Conservation (phyloP, 2,113 vertebrate genomes). For the Saiga tatarica region DNA sequence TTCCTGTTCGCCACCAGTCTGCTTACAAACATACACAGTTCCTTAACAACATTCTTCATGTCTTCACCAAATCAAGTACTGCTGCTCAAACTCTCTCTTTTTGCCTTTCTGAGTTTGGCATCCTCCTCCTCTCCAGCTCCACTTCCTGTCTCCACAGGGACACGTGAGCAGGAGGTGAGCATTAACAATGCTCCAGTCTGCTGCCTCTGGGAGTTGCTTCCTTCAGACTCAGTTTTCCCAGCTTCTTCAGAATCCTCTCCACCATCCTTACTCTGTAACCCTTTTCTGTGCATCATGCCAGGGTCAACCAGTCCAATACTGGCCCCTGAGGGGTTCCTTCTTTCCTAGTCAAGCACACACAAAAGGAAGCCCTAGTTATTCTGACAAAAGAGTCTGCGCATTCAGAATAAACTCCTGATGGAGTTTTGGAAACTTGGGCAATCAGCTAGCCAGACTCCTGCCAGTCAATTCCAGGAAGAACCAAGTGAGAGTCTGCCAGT, state of each 20-base stretch:
- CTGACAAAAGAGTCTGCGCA: background rate
- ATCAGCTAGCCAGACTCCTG: background rate
- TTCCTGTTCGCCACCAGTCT: background rate
- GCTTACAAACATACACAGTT: background rate
- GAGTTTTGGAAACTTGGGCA: background rate
- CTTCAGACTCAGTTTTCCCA: background rate
- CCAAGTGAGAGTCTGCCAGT: background rate
- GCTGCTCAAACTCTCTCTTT: background rate
- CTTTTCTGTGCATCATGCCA: background rate
- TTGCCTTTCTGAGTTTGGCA: background rate
- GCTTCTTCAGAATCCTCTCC: background rate
- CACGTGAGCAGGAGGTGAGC: background rate
- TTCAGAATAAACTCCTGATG: background rate
- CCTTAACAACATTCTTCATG: background rate
- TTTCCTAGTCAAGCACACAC: background rate
- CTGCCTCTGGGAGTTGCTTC: background rate
- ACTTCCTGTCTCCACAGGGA: background rate
- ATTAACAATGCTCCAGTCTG: background rate
- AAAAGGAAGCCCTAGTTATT: background rate
- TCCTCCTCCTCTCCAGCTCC: background rate
- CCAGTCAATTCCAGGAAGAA: slow-evolving; percentile 44
- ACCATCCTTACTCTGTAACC: background rate
- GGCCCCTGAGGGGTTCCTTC: background rate
- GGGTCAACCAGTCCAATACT: background rate
- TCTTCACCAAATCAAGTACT: background rate